phyloP scores from a whole-genome alignment of 2,888 invertebrate species.

The Omphaloscelis lunosa region DNA sequence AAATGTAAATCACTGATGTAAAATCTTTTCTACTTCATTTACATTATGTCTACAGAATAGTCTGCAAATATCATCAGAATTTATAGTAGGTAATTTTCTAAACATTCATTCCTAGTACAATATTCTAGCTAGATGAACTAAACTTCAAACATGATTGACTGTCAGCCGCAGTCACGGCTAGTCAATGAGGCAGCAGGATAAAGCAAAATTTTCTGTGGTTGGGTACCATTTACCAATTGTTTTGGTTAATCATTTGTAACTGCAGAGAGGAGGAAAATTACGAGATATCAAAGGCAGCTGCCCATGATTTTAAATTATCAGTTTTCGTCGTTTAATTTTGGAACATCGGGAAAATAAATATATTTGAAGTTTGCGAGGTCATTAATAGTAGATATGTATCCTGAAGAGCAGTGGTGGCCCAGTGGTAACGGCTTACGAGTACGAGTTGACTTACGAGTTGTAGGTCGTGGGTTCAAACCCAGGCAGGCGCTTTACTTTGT shows the following conservation, averaged over 20 bases:
- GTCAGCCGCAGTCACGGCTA: constrained; percentile 33
- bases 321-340: not conserved
- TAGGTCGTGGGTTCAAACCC: too few relatives aligned
- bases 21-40: not conserved
- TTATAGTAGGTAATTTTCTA: not conserved
- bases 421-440: too few relatives aligned
- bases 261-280: not conserved
- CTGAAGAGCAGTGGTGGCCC: too few relatives aligned
- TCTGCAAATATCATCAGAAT: not conserved
- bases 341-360: not conserved
- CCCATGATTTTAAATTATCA: not conserved
- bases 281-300: not conserved
- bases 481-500: too few relatives aligned
- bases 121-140: constrained; percentile 21
- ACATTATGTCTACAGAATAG: not conserved
- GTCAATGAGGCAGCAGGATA: constrained; percentile 29
- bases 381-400: not conserved
- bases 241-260: constrained; percentile 34
- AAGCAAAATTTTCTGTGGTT: constrained; percentile 44
- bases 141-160: constrained; percentile 43
- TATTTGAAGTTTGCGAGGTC: not conserved
- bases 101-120: not conserved
- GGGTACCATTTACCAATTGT: constrained; percentile 32
- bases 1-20: not conserved
- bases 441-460: too few relatives aligned